Conservation (phyloP, 2,113 vertebrate genomes). For the Neotoma lepida region DNA sequence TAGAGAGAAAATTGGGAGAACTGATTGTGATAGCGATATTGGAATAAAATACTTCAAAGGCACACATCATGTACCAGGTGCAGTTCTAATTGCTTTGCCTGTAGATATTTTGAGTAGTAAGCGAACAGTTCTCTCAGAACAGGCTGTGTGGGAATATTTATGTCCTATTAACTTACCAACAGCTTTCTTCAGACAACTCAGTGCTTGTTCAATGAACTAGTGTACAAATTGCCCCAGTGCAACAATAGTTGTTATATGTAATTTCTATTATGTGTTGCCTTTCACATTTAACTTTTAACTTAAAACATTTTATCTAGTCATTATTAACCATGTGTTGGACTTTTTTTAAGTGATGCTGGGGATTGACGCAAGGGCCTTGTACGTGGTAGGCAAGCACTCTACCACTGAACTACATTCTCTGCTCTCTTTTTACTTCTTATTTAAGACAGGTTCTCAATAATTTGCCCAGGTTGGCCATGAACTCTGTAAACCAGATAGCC, state of each 20-base stretch:
- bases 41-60: background rate
- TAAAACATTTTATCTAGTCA: conserved; percentile 55
- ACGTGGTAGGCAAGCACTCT: background rate
- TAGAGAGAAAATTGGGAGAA: conserved; percentile 10
- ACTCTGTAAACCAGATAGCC: background rate
- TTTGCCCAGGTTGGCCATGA: background rate
- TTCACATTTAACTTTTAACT: conserved; percentile 46
- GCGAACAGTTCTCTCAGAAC: conserved; percentile 6
- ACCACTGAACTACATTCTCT: background rate
- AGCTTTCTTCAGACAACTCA: background rate
- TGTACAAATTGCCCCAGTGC: background rate
- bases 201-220: conserved; percentile 19
- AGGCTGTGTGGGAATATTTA: conserved; percentile 3
- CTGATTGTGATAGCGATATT: background rate
- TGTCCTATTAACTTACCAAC: background rate
- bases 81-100: conserved; percentile 9
- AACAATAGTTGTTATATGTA: background rate
- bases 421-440: background rate
- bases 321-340: conserved; percentile 28
- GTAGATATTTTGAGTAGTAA: background rate
- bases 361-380: background rate
- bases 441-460: background rate
- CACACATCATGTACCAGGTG: background rate
- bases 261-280: background rate
- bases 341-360: background rate